phyloP scores from a whole-genome alignment of 2,888 invertebrate species.

The Melikaiella ostensackeni region DNA sequence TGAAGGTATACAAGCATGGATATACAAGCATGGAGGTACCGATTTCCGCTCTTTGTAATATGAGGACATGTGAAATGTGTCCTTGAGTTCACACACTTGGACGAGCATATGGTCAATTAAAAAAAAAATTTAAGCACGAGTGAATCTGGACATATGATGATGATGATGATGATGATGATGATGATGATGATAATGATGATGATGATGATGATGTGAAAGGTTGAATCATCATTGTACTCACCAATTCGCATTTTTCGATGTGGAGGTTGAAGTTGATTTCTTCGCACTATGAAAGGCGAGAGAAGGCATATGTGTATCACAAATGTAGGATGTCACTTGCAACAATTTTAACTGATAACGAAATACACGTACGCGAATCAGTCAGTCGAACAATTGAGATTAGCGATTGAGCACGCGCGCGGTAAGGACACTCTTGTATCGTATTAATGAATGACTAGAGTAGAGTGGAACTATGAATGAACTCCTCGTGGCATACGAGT shows the following conservation, averaged over 20 bases:
- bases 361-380: slow-evolving; percentile 46
- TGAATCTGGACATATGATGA: background rate
- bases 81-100: background rate
- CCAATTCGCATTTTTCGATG: slow-evolving; percentile 70
- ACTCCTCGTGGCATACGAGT: slow-evolving; percentile 68
- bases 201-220: background rate
- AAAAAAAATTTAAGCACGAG: no score
- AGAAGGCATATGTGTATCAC: background rate
- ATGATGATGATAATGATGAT: background rate
- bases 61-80: background rate
- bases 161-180: background rate
- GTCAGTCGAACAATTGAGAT: slow-evolving; percentile 61
- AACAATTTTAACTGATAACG: background rate
- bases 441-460: slow-evolving; percentile 73
- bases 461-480: slow-evolving; percentile 74
- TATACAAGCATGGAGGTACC: no score
- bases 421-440: slow-evolving; percentile 64
- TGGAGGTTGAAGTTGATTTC: background rate
- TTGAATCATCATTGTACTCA: slow-evolving; percentile 55
- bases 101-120: no score
- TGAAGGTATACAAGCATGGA: no score
- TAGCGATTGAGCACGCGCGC: slow-evolving; percentile 48
- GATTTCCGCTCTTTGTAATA: background rate
- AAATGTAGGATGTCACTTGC: slow-evolving; percentile 14
- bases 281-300: background rate